phyloP scores from a whole-genome alignment of 2,888 invertebrate species.

The Morpho achilles region DNA sequence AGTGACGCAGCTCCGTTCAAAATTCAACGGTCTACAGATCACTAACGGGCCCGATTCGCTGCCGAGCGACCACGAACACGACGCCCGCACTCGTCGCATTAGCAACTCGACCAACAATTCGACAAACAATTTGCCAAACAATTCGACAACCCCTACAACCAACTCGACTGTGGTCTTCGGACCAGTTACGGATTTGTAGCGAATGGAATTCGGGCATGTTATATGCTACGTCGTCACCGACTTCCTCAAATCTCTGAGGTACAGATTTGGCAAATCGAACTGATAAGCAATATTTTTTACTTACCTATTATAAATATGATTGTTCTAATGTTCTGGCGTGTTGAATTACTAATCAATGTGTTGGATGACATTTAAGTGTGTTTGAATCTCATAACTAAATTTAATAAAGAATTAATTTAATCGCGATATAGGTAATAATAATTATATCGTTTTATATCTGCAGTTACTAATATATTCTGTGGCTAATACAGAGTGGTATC shows the following conservation, averaged over 20 bases:
- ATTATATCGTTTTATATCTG: not conserved
- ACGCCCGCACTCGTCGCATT: constrained; percentile 42
- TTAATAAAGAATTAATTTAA: too few relatives aligned
- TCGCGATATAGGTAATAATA: not conserved
- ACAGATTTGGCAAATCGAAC: constrained; percentile 14
- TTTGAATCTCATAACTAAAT: constrained; percentile 12
- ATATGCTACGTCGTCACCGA: constrained; percentile 48
- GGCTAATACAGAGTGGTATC: too few relatives aligned
- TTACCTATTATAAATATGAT: not conserved
- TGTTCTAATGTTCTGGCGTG: constrained; percentile 8
- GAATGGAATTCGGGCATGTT: constrained; percentile 47
- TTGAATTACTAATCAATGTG: not conserved
- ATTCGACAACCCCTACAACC: constrained; percentile 54
- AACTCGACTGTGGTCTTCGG: constrained; percentile 77
- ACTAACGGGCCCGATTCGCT: constrained; percentile 66
- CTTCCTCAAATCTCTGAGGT: constrained; percentile 44
- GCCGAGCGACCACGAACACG: constrained; percentile 67
- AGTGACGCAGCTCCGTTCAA: constrained; percentile 75
- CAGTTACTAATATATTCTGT: too few relatives aligned
- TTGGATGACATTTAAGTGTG: constrained; percentile 6
- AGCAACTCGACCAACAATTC: constrained; percentile 34
- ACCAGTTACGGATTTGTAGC: constrained; percentile 81
- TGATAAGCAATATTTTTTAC: constrained; percentile 11
- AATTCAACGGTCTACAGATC: constrained; percentile 64
- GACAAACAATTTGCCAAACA: constrained; percentile 20